phyloP scores from a whole-genome alignment of 2,797 vertebrate genomes.

The Cynodonichthys magdalenae region DNA sequence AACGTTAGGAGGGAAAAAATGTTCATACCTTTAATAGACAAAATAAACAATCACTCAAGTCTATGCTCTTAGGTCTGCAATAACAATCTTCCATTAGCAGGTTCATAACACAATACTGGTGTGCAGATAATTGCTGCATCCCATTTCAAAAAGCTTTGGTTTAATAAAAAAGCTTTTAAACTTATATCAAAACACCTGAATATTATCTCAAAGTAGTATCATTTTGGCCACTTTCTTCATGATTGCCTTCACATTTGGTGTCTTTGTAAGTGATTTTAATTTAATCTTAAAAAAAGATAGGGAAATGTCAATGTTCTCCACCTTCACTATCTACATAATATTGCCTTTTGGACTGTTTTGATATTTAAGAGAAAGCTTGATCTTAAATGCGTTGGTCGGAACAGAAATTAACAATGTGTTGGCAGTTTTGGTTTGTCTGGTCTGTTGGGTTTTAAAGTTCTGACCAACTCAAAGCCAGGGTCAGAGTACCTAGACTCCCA shows the following conservation, averaged over 20 bases:
- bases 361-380: constrained; percentile 5
- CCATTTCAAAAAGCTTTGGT: constrained; percentile 35
- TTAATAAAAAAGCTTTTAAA: constrained; percentile 68
- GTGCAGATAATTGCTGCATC: constrained; percentile 31
- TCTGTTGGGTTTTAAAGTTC: neutral
- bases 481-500: too few relatives aligned
- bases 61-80: constrained; percentile 14
- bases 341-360: constrained; percentile 10
- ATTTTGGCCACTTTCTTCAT: constrained; percentile 27
- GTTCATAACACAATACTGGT: constrained; percentile 16
- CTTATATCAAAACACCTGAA: constrained; percentile 45
- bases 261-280: constrained; percentile 38
- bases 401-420: neutral
- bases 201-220: constrained; percentile 37
- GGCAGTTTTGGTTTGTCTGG: neutral
- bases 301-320: constrained; percentile 23
- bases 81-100: constrained; percentile 44
- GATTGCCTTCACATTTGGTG: constrained; percentile 25
- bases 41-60: constrained; percentile 30
- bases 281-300: constrained; percentile 26
- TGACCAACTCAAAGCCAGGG: too few relatives aligned
- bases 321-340: constrained; percentile 1
- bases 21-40: constrained; percentile 30
- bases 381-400: constrained; percentile 17
- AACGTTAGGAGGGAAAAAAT: constrained; percentile 33